These are phyloP conservation scores for Pteropus alecto DNA, from an alignment of 2,113 vertebrate species.

Conservation along the genomic window DNA sequence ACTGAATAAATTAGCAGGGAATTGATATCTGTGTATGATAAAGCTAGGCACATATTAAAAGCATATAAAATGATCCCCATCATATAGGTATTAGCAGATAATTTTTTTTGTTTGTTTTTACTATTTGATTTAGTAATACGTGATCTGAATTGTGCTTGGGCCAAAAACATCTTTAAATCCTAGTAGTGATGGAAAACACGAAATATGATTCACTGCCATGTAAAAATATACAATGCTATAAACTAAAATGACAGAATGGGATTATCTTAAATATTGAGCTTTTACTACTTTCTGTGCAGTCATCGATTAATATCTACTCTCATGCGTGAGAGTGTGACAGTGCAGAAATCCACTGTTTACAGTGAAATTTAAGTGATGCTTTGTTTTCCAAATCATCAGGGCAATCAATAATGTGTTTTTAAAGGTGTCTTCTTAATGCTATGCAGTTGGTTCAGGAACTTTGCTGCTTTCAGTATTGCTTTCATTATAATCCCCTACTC, in stretches of 20 bases:
- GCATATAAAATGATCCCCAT: neutral
- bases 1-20: neutral
- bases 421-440: neutral
- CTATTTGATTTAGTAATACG: neutral
- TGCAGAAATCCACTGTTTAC: constrained; percentile 54
- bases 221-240: constrained; percentile 5
- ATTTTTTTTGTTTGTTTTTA: neutral
- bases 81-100: neutral
- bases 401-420: constrained; percentile 53
- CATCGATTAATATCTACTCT: constrained; percentile 36
- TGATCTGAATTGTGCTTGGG: neutral
- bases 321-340: neutral
- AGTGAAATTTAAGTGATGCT: constrained; percentile 31
- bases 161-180: neutral
- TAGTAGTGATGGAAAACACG: neutral
- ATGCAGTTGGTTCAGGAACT: neutral
- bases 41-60: neutral
- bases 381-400: neutral
- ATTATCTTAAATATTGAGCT: neutral
- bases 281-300: constrained; percentile 34
- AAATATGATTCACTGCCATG: neutral
- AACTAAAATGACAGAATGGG: constrained; percentile 33
- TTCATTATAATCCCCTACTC: neutral
- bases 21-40: neutral
- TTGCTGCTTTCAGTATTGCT: neutral